Conservation (phyloP, 2,797 vertebrate genomes). For the Amazonetta brasiliensis region DNA sequence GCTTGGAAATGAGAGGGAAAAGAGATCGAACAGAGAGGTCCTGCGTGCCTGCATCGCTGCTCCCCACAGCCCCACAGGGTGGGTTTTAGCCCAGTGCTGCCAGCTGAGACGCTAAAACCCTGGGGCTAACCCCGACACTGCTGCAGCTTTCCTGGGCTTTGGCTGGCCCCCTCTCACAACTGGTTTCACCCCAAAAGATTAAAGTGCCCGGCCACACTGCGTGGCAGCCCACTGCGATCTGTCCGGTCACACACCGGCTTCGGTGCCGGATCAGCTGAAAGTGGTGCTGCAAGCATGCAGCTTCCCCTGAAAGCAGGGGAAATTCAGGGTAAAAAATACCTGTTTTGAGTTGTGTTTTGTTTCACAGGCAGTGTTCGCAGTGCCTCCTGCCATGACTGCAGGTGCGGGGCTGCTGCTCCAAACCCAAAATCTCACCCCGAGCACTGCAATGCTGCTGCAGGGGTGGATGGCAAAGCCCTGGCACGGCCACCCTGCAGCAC, state of each 20-base stretch:
- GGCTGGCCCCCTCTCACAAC: neutral
- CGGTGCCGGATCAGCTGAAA: neutral
- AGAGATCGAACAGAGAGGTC: neutral
- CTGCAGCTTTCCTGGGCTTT: neutral
- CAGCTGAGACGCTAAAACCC: neutral
- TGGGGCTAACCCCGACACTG: neutral
- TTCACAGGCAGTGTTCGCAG: too few relatives aligned
- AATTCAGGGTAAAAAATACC: neutral
- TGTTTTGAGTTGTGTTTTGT: too few relatives aligned
- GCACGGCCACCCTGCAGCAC: too few relatives aligned
- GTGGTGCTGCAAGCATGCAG: accelerated
- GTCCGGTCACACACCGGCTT: too few relatives aligned
- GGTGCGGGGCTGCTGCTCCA: too few relatives aligned
- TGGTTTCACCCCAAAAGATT: neutral
- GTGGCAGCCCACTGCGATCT: too few relatives aligned
- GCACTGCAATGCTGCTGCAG: neutral
- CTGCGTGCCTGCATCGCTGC: neutral
- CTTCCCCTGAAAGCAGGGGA: accelerated
- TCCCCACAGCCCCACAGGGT: too few relatives aligned
- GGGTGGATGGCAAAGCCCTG: too few relatives aligned
- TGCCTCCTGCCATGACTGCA: too few relatives aligned
- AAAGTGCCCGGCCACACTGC: neutral
- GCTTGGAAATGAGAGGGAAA: neutral
- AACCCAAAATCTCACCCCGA: too few relatives aligned
- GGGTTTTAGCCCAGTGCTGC: neutral